A percentile compares a stretch with the other conserved stretches of the same genome.
Conservation (phyloP, 2,888 invertebrate genomes). For the Drosophila peninsularis region DNA sequence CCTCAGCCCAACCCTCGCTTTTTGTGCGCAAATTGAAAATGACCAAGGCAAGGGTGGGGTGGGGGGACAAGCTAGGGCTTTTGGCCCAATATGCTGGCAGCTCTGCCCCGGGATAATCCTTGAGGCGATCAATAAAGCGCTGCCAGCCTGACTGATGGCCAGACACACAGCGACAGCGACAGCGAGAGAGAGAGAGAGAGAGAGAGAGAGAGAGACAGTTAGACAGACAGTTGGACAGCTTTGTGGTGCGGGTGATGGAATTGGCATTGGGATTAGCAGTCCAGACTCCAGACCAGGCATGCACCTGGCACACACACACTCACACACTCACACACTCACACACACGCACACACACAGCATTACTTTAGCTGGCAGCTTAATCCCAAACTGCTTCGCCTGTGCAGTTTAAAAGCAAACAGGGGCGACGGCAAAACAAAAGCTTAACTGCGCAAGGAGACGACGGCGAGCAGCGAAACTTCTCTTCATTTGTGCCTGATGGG, state of each 20-base stretch:
- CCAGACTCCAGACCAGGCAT: constrained; percentile 54
- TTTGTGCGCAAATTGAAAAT: constrained; percentile 71
- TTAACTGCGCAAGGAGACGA: constrained; percentile 45
- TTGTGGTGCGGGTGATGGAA: constrained; percentile 47
- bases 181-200: constrained; percentile 2
- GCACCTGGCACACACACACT: constrained; percentile 58
- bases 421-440: constrained; percentile 76
- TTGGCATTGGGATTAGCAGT: constrained; percentile 76
- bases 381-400: constrained; percentile 60
- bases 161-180: constrained; percentile 23
- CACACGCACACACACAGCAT: not conserved
- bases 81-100: constrained; percentile 69
- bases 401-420: constrained; percentile 72
- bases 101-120: constrained; percentile 70
- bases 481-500: constrained; percentile 84
- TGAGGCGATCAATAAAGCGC: constrained; percentile 73
- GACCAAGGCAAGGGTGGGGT: constrained; percentile 48
- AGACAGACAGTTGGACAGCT: constrained; percentile 17
- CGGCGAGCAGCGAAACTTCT: constrained; percentile 78
- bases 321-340: constrained; percentile 19
- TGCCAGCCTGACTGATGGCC: constrained; percentile 37
- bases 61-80: not conserved
- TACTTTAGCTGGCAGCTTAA: constrained; percentile 74
- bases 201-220: constrained; percentile 15
- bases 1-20: constrained; percentile 17